Evolutionary conservation across 1,140 invertebrate genomes (phyloP), one percentile per base, ranked within the genome.

Genomic region (Drosophila virilis): DNA sequence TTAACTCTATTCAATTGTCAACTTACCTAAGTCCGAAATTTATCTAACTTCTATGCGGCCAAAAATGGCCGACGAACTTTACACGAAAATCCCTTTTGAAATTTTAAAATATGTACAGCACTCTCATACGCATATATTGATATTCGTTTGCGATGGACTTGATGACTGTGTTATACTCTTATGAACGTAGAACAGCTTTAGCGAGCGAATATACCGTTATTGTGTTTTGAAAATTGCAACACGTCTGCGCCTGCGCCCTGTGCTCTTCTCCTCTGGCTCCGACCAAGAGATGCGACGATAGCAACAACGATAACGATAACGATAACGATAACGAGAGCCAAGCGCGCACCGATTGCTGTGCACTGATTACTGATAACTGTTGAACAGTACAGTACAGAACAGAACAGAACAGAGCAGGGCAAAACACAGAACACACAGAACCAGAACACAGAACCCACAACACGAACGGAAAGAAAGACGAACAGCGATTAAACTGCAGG

Each of bases 401-500:
- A 42, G 60, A 46, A 40, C 35, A 40, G 52, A 17, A 35, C 62
- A 57, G 38, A 40, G 13, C n/a, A 32, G 40, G 22, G 17, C 12
- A 45, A 60, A 67, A 58, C 61, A 71, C 35, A 77, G 77, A 79
- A 60, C 80, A 68, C 48, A 51, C 35, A 40, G 52, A 17, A 55
- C 62, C 13, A 42, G 64, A 66, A 58, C 61, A 69, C 33, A 76
- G 77, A 78, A 60, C 80, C 70, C 55, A 75, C 67, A 62, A 54
- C 60, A 32, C 73, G 81, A 85, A 85, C 83, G 77, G 75, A 83
- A 86, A 86, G 82, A 86, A 88, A 86, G 82, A 89, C 80, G 80
- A 89, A 68, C 80, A 84, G 76, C 83, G 84, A 84, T 88, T 89
- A 83, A 88, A 78, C 84, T 83, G 80, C 80, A 88, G 80, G 84